Evolutionary conservation across 2,888 invertebrate species (phyloP).

Genomic region (Steinernema scapterisci): DNA sequence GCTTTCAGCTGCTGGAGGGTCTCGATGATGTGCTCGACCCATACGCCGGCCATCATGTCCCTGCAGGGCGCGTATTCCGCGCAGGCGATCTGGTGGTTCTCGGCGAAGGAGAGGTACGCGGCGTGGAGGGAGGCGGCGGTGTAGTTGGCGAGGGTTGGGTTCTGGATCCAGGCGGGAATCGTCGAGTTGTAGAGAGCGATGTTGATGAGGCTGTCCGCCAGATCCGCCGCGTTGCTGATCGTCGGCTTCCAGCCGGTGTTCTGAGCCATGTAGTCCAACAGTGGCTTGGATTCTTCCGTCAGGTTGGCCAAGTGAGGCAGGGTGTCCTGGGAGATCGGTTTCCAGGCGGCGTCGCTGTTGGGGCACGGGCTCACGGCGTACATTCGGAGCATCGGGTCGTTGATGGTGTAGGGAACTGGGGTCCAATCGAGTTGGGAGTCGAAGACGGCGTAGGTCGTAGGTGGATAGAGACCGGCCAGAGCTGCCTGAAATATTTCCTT

Average conservation of each 20-base stretch:
- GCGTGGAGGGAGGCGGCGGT: conserved; percentile 36
- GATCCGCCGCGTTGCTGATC: conserved; percentile 51
- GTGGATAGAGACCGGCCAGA: conserved; percentile 48
- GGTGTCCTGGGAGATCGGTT: conserved; percentile 49
- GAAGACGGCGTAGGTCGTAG: conserved; percentile 45
- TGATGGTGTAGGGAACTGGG: conserved; percentile 56
- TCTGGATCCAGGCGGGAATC: conserved; percentile 50
- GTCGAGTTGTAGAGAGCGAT: conserved; percentile 42
- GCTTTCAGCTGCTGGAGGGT: conserved; percentile 36
- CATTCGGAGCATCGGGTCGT: conserved; percentile 59
- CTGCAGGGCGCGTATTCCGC: conserved; percentile 50
- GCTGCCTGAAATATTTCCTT: conserved; percentile 39
- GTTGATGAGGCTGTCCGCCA: conserved; percentile 55
- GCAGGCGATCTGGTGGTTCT: conserved; percentile 53
- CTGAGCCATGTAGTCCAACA: conserved; percentile 44
- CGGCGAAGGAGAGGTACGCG: conserved; percentile 45
- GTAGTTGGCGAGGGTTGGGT: conserved; percentile 48
- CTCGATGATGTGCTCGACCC: conserved; percentile 49
- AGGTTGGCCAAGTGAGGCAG: conserved; percentile 43
- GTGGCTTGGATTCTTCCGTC: conserved; percentile 36
- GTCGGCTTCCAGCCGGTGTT: conserved; percentile 53
- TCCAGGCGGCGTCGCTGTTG: conserved; percentile 47
- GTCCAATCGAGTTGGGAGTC: conserved; percentile 38
- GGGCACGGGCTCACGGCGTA: conserved; percentile 52
- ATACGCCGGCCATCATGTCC: conserved; percentile 55